Base-by-base conservation (phyloP, 2,888 invertebrate species). In the Campopleginae sp. region DNA sequence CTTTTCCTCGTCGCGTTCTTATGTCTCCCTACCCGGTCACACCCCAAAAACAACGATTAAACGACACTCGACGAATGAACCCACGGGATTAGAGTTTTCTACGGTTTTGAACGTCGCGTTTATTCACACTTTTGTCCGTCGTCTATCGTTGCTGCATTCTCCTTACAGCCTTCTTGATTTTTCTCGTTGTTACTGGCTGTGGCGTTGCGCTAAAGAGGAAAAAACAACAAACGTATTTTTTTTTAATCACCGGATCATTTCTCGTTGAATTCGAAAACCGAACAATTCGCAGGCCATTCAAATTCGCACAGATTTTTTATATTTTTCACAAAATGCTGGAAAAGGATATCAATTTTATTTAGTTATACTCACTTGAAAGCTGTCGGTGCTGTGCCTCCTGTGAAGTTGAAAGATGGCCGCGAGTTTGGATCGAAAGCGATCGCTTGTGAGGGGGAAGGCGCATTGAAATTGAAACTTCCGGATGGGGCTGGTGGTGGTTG, bases 341-440 rank as follows among this genome's bases (percentile, higher is more conserved):
- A 7, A 5, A 48, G 1, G 4, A 8, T 27, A 31, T 33, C 17
- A n/a, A 12, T 33, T 27, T 48, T n/a, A 27, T 8, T 51, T n/a
- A 17, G 19, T 51, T 8, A 77, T 87, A 94, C 94, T 94, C 92
- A 95, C 95, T 93, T 94, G 90, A 95, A 95, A 76, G 91, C 86
- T 1, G 94, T 89, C 74, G 94, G 92, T 82, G 93, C 92, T 63
- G 88, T 90, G 66, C 94, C 94, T 70, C 94, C 94, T 6, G 95
- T 94, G 84, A 95, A 95, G 85, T 95, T 95, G 88, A 94, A 95
- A 7, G 93, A 91, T 51, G 95, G 95, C 87, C 92, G 93, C 46
- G 93, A 91, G 83, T 93, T 94, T 5, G 94, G 94, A 89, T 94
- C 94, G 84, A 95, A 94, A 70, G 93, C 86, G 27, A 90, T 82